A percentile compares a stretch with the other conserved stretches of the same genome.
These are phyloP conservation scores for Plebejus argus DNA, from an alignment of 2,888 invertebrate genomes.

Conservation along the genomic window DNA sequence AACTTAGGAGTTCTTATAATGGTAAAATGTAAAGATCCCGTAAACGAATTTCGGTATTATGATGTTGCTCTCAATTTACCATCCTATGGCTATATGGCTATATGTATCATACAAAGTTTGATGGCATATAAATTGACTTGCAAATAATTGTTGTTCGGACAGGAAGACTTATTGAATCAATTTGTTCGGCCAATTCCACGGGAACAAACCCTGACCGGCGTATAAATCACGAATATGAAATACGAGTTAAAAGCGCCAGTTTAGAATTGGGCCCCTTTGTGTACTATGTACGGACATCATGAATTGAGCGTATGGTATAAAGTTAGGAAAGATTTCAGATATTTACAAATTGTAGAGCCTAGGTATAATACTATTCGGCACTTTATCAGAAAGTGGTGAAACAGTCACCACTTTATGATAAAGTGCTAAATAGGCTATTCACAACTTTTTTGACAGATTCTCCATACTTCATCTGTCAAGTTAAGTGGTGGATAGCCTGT, in stretches of 20 bases:
- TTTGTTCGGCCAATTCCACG: conserved; percentile 61
- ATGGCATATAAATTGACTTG: conserved; percentile 5
- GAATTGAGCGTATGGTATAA: too few relatives aligned
- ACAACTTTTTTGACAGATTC: too few relatives aligned
- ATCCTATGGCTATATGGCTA: not conserved
- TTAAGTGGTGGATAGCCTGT: too few relatives aligned
- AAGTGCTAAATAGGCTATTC: too few relatives aligned
- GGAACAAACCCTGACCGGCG: conserved; percentile 46
- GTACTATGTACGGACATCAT: not conserved
- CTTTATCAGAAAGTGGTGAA: too few relatives aligned
- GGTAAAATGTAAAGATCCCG: too few relatives aligned
- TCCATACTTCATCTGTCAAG: too few relatives aligned
- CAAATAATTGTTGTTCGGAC: conserved; percentile 51
- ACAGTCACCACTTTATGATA: too few relatives aligned
- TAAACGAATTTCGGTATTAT: not conserved
- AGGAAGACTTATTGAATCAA: conserved; percentile 60
- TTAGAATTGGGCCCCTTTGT: conserved; percentile 25
- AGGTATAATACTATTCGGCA: too few relatives aligned
- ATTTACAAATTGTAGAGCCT: too few relatives aligned
- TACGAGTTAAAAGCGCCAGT: conserved; percentile 50
- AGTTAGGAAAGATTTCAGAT: too few relatives aligned
- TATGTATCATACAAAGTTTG: not conserved
- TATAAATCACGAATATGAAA: conserved; percentile 62
- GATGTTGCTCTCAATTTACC: not conserved
- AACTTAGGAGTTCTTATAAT: too few relatives aligned